Percentiles rank a stretch among this genome's conserved stretches.
Conservation (phyloP, 2,113 vertebrate species). For the Neotoma lepida region DNA sequence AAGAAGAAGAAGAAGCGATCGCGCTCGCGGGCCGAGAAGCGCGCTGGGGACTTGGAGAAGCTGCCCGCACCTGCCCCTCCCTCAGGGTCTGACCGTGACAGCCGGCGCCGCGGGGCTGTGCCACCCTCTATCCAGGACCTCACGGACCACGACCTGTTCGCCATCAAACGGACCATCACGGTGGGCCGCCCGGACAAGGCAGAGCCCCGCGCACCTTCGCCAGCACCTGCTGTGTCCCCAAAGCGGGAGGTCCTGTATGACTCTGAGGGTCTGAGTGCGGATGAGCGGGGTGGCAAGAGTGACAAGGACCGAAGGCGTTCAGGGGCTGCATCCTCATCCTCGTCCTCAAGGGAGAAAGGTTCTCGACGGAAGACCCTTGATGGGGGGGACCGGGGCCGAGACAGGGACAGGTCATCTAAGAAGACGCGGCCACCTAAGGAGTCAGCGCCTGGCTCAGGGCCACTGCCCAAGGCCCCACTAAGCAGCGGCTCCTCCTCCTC, state of each 20-base stretch:
- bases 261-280: conserved; percentile 80
- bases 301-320: conserved; percentile 76
- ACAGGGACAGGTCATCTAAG: conserved; percentile 81
- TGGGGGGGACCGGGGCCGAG: conserved; percentile 78
- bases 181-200: conserved; percentile 84
- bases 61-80: conserved; percentile 39
- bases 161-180: conserved; percentile 96
- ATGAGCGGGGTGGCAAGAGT: conserved; percentile 72
- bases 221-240: conserved; percentile 84
- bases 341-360: conserved; percentile 82
- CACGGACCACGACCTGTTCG: conserved; percentile 93
- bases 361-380: conserved; percentile 78
- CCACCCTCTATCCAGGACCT: conserved; percentile 96
- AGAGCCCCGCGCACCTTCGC: conserved; percentile 63
- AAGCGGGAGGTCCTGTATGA: conserved; percentile 85
- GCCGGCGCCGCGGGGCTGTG: conserved; percentile 89
- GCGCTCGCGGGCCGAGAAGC: conserved; percentile 81
- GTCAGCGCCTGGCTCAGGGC: conserved; percentile 54
- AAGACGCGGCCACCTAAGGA: conserved; percentile 78
- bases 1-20: conserved; percentile 83
- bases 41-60: conserved; percentile 68
- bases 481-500: conserved; percentile 73
- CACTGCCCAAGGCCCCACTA: conserved; percentile 47
- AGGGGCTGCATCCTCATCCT: background rate
- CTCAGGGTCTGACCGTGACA: conserved; percentile 38